phyloP scores from a whole-genome alignment of 2,797 vertebrate genomes.

The Chloroceryle amazona region DNA sequence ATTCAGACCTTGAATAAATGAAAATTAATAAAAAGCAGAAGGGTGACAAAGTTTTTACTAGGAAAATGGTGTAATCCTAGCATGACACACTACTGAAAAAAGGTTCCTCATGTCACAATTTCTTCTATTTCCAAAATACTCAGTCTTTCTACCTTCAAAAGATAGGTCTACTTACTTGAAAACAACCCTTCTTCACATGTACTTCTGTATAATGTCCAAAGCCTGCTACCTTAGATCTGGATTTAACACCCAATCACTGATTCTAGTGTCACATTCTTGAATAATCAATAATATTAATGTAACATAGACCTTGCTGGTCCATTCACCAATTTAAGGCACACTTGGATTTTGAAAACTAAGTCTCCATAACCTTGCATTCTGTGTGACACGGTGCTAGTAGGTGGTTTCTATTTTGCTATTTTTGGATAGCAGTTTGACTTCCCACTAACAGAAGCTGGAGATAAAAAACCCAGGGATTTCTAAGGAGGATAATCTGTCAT shows the following conservation, averaged over 20 bases:
- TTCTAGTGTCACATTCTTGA: background rate
- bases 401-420: background rate
- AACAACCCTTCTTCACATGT: background rate
- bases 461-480: background rate
- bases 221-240: background rate
- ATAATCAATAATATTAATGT: background rate
- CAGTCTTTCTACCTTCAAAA: background rate
- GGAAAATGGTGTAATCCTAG: background rate
- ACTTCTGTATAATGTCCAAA: background rate
- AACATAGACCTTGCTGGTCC: background rate
- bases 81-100: background rate
- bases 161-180: background rate
- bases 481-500: background rate
- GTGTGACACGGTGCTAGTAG: background rate
- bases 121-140: background rate
- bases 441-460: background rate
- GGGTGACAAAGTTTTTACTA: background rate
- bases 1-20: background rate
- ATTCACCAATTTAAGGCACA: background rate
- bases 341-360: background rate
- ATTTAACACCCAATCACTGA: background rate
- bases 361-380: background rate
- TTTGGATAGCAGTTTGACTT: background rate
- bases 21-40: background rate
- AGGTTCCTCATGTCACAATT: background rate